Conservation (phyloP, 2,888 invertebrate species). For the Nomada ruficornis region DNA sequence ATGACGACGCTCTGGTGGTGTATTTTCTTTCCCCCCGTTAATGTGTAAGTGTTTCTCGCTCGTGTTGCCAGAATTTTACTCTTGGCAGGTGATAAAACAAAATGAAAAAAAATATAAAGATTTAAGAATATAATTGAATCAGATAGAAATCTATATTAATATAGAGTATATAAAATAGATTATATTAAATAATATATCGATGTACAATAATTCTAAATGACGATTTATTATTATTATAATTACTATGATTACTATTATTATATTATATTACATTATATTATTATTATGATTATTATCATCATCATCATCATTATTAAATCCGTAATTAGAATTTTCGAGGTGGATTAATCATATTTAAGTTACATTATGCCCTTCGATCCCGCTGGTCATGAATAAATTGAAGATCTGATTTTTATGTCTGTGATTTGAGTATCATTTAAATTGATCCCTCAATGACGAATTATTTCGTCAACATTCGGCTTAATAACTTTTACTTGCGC, state of each 20-base stretch:
- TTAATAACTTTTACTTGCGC: too few relatives aligned
- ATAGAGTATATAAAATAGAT: constrained; percentile 83
- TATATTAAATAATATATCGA: constrained; percentile 84
- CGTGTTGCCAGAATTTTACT: constrained; percentile 76
- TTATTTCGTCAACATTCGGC: neutral
- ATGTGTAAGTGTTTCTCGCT: constrained; percentile 76
- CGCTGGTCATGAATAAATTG: neutral
- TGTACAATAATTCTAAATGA: constrained; percentile 83
- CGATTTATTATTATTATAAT: constrained; percentile 81
- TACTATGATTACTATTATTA: constrained; percentile 60
- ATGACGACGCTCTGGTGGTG: constrained; percentile 51
- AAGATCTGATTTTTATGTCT: neutral
- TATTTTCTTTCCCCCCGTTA: constrained; percentile 68
- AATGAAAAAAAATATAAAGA: constrained; percentile 66
- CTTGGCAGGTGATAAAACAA: constrained; percentile 78
- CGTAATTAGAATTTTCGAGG: constrained; percentile 59
- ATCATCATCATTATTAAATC: constrained; percentile 62
- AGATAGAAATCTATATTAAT: constrained; percentile 82
- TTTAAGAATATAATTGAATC: constrained; percentile 77
- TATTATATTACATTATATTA: constrained; percentile 69
- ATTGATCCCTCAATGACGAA: constrained; percentile 1
- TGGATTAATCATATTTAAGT: constrained; percentile 63
- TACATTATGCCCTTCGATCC: constrained; percentile 54
- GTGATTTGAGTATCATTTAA: neutral
- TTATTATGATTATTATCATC: constrained; percentile 63